Percentiles rank a stretch among this genome's conserved stretches.
These are phyloP conservation scores for Amphilophus citrinellus DNA, from an alignment of 2,113 vertebrate genomes.

Conservation along the genomic window DNA sequence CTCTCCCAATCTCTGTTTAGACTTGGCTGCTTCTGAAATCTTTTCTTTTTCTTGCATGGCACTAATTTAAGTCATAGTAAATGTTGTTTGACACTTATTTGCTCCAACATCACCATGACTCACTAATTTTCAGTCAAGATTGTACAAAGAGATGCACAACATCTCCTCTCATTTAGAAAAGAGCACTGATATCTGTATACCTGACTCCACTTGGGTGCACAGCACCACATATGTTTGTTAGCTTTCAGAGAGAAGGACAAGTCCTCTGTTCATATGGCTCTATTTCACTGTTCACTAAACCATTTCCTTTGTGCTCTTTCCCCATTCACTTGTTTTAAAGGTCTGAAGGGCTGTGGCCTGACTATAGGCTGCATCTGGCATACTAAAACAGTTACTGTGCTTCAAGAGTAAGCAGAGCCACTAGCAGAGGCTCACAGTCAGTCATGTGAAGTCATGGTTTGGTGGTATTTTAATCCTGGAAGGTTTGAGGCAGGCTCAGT, in stretches of 20 bases:
- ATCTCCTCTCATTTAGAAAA: constrained; percentile 29
- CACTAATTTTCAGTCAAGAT: background rate
- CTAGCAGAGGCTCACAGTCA: background rate
- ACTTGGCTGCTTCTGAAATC: background rate
- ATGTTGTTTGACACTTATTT: background rate
- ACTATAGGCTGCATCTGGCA: background rate
- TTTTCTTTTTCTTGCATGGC: background rate
- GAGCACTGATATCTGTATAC: constrained; percentile 1
- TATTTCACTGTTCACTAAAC: constrained; percentile 57
- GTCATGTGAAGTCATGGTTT: background rate
- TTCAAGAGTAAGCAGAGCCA: background rate
- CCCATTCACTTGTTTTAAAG: constrained; percentile 33
- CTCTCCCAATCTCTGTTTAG: background rate
- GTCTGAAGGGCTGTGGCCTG: constrained; percentile 9
- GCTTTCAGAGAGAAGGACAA: constrained; percentile 32
- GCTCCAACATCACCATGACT: background rate
- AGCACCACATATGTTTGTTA: constrained; percentile 23
- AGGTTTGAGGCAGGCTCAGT: background rate
- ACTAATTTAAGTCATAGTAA: background rate
- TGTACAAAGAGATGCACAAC: background rate
- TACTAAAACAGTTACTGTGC: constrained; percentile 8
- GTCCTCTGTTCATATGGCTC: constrained; percentile 27
- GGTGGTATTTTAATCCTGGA: background rate
- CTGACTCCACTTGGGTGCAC: background rate
- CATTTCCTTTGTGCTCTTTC: constrained; percentile 17